These are phyloP conservation scores for Scleropages formosus DNA, from an alignment of 2,797 vertebrate genomes.

Conservation along the genomic window DNA sequence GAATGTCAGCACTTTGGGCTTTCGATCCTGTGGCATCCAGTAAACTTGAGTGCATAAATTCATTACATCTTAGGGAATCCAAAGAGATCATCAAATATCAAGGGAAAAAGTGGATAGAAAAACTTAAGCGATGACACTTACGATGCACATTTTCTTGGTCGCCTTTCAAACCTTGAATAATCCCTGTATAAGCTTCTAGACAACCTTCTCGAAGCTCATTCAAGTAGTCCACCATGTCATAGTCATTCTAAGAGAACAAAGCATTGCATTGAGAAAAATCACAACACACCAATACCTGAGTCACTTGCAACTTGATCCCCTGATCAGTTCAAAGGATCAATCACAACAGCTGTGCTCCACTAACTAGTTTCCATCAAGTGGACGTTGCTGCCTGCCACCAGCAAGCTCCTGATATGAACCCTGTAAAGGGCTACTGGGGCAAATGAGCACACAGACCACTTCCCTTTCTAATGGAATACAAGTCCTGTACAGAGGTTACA, in stretches of 20 bases:
- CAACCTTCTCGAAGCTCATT: conserved; percentile 95
- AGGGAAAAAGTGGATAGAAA: background rate
- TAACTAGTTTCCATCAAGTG: no score
- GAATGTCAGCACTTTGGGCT: no score
- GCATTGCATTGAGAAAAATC: no score
- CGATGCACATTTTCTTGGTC: conserved; percentile 98
- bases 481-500: background rate
- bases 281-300: background rate
- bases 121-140: conserved; percentile 63
- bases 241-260: conserved; percentile 78
- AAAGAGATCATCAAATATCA: no score
- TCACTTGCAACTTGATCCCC: background rate
- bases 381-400: background rate
- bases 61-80: background rate
- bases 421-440: background rate
- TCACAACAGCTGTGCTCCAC: background rate
- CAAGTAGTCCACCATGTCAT: conserved; percentile 98
- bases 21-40: no score
- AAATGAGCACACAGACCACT: background rate
- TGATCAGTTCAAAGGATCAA: background rate
- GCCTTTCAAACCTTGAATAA: conserved; percentile 95
- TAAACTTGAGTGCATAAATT: background rate
- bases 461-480: background rate
- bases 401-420: background rate
- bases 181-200: conserved; percentile 94